Percentiles rank a stretch among this genome's conserved stretches.
Conservation (phyloP, 2,888 invertebrate species). For the Ptilodon capucinus region DNA sequence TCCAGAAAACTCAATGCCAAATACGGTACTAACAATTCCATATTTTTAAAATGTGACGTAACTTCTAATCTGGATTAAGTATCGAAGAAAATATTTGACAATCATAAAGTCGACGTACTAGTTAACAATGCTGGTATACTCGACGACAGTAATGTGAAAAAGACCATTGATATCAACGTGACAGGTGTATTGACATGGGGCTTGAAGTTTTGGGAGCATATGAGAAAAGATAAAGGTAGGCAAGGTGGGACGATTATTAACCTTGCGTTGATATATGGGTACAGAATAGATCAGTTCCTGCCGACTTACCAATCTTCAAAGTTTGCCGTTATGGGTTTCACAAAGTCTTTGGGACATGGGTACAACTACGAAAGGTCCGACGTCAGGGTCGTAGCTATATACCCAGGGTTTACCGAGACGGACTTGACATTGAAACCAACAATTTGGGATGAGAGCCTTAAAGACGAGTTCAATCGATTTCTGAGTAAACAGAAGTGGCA, state of each 20-base stretch:
- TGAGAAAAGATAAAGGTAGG: slow-evolving; percentile 81
- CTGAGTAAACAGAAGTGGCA: slow-evolving; percentile 43
- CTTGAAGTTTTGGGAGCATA: slow-evolving; percentile 80
- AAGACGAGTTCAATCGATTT: slow-evolving; percentile 21
- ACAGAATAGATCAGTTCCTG: slow-evolving; percentile 68
- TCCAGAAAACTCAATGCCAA: slow-evolving; percentile 61
- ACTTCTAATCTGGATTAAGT: slow-evolving; percentile 65
- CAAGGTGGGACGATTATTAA: slow-evolving; percentile 86
- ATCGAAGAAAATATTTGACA: slow-evolving; percentile 47
- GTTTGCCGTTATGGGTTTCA: slow-evolving; percentile 78
- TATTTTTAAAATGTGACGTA: slow-evolving; percentile 78
- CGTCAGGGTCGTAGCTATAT: slow-evolving; percentile 77
- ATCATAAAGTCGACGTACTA: slow-evolving; percentile 66
- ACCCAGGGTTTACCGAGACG: slow-evolving; percentile 79
- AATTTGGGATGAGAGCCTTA: slow-evolving; percentile 29
- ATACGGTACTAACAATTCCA: slow-evolving; percentile 64
- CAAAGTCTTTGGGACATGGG: slow-evolving; percentile 68
- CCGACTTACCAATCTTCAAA: slow-evolving; percentile 85
- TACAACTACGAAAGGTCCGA: slow-evolving; percentile 71
- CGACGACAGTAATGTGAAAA: slow-evolving; percentile 37
- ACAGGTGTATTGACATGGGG: slow-evolving; percentile 59
- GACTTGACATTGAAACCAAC: slow-evolving; percentile 29
- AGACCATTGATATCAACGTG: slow-evolving; percentile 61
- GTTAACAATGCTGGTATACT: slow-evolving; percentile 72
- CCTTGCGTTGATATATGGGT: slow-evolving; percentile 83